phyloP scores from a whole-genome alignment of 2,888 invertebrate species.

The Loripinus fragilis region DNA sequence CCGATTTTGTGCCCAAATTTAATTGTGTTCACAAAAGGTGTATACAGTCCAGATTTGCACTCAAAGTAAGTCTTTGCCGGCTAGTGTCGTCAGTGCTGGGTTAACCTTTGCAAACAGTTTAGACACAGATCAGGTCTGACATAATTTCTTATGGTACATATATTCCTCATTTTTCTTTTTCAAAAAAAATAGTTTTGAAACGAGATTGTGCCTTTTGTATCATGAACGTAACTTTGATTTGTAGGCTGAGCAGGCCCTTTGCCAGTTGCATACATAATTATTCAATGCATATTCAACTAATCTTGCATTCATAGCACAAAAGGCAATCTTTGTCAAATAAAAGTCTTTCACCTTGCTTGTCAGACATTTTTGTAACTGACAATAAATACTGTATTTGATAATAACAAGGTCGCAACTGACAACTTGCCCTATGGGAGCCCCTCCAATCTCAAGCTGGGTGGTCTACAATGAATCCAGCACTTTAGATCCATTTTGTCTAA shows the following conservation, averaged over 20 bases:
- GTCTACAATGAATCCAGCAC: background rate
- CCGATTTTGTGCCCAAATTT: no score
- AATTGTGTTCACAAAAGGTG: no score
- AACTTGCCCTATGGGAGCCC: background rate
- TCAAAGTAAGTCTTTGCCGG: no score
- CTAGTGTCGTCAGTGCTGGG: no score
- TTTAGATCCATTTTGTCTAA: conserved; percentile 19
- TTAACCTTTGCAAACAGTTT: background rate
- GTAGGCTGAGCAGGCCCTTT: no score
- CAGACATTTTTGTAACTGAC: conserved; percentile 7
- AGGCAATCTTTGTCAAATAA: conserved; percentile 9
- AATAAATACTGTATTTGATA: conserved; percentile 8
- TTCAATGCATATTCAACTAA: background rate
- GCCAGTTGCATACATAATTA: no score
- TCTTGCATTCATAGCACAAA: conserved; percentile 1
- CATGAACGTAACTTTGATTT: no score
- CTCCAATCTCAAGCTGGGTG: background rate
- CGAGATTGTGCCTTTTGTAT: no score
- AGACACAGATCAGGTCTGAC: background rate
- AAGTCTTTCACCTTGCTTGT: conserved; percentile 6
- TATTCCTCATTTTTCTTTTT: no score
- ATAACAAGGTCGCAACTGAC: conserved; percentile 1
- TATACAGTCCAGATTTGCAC: no score
- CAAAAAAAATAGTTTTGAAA: no score
- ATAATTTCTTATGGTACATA: no score